Conservation (phyloP, 64 coral and sea anemone genomes). For the Montipora sp. region DNA sequence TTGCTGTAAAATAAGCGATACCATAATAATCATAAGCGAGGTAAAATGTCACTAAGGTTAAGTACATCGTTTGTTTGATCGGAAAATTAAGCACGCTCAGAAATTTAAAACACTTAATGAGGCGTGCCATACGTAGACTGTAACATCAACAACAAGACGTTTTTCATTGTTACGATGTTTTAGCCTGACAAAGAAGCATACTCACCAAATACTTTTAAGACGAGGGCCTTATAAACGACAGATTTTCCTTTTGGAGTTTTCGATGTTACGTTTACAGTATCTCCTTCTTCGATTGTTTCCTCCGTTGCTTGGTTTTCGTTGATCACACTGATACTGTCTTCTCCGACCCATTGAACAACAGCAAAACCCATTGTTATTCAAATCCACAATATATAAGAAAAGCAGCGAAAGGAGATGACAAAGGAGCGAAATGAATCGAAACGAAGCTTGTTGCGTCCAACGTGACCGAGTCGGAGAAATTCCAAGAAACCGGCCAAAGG, state of each 20-base stretch:
- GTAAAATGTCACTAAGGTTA: not conserved
- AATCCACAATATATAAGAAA: not conserved
- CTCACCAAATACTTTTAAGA: conserved; percentile 45
- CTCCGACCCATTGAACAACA: conserved; percentile 37
- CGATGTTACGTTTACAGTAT: conserved; percentile 16
- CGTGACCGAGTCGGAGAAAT: not conserved
- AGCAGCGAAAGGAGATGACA: not conserved
- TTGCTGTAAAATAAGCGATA: conserved; percentile 29
- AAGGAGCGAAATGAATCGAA: conserved; percentile 10
- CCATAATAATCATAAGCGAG: not conserved
- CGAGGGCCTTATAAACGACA: conserved; percentile 44
- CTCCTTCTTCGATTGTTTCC: conserved; percentile 23
- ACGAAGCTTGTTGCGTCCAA: not conserved
- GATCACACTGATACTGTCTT: conserved; percentile 25
- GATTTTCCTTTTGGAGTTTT: conserved; percentile 36
- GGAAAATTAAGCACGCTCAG: not conserved
- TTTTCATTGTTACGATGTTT: too few relatives aligned
- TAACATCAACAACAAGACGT: conserved; percentile 16
- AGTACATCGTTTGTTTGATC: not conserved
- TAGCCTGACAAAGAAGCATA: not conserved
- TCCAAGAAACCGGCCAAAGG: conserved; percentile 29
- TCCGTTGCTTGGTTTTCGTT: conserved; percentile 45
- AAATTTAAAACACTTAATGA: conserved; percentile 5
- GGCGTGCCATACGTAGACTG: not conserved
- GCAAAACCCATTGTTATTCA: not conserved